Base-by-base conservation (phyloP, 1,140 invertebrate species). In the Musca vetustissima region DNA sequence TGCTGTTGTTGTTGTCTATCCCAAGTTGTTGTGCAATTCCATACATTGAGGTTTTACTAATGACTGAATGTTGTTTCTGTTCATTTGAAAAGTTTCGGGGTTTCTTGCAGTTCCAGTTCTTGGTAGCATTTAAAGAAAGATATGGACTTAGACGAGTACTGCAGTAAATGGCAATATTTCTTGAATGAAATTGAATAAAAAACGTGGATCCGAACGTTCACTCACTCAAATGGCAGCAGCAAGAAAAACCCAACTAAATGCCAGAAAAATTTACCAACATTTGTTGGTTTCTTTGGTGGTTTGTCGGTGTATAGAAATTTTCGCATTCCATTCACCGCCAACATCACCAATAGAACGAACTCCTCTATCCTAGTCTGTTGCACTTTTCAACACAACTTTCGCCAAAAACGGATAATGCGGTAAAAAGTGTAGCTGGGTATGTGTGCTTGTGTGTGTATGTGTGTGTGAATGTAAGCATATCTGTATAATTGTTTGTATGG, bases 121-220 rank as follows among this genome's bases (percentile, higher is more conserved):
- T 43, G 6, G 36, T 43, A 43, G 7, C 36, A 43, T 43, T 43
- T 43, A 43, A 43, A 43, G 36, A 43, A 43, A 43, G 36, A 43
- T 43, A 13, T 6, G 4, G 2, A 9, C 6, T 43, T 9, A 6
- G 3, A 24, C 21, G 17, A 61, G 36, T 43, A 61, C 57, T 61
- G 57, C 57, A 61, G 57, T 61, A 61, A 61, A 61, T 61, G 22
- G 57, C 57, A 61, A 61, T 43, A 43, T 61, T 61, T 61, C 28
- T 52, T 52, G 49, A 52, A 52, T 52, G 36, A 7, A 43, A 43
- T 43, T 43, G 36, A 43, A 43, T 43, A 43, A 43, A 43, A 43
- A 43, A 32, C 3, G 36, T 9, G 36, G 36, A 43, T 13, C 1
- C 11, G 36, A 43, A 43, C 36, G 11, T 43, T 22, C 21, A 17